A percentile compares a stretch with the other conserved stretches of the same genome.
Evolutionary conservation across 2,797 vertebrate genomes (phyloP).

Genomic region (Monodelphis domestica): DNA sequence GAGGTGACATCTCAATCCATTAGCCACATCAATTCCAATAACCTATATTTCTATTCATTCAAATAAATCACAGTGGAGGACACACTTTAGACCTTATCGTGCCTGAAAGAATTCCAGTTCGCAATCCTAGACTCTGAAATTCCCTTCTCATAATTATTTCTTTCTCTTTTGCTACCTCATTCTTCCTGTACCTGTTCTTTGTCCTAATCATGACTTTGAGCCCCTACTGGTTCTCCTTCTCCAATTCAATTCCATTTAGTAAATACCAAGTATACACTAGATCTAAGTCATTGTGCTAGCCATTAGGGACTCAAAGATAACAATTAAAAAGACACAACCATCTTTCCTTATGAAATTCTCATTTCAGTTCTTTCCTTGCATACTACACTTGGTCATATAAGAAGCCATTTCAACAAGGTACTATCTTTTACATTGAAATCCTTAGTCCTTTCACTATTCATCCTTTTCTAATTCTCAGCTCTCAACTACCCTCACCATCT

Average conservation of each 20-base stretch:
- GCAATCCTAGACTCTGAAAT: neutral
- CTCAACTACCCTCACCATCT: neutral
- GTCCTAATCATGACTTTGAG: neutral
- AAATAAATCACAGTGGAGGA: neutral
- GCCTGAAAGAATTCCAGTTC: neutral
- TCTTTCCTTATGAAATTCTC: neutral
- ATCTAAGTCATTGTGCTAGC: neutral
- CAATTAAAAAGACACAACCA: neutral
- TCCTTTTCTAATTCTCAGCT: neutral
- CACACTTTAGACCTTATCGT: neutral
- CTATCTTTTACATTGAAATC: neutral
- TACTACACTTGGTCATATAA: neutral
- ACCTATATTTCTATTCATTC: neutral
- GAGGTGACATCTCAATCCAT: neutral
- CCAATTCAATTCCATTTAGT: neutral
- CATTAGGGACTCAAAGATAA: neutral
- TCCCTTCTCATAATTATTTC: neutral
- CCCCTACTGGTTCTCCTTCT: neutral
- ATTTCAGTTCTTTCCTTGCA: neutral
- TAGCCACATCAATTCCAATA: neutral
- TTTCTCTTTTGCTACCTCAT: neutral
- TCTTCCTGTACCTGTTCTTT: neutral
- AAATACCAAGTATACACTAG: neutral
- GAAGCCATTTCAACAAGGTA: neutral
- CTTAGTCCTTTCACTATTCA: neutral